These are phyloP conservation scores for Solenopsis fugax DNA, from an alignment of 1,140 invertebrate species.

Conservation along the genomic window DNA sequence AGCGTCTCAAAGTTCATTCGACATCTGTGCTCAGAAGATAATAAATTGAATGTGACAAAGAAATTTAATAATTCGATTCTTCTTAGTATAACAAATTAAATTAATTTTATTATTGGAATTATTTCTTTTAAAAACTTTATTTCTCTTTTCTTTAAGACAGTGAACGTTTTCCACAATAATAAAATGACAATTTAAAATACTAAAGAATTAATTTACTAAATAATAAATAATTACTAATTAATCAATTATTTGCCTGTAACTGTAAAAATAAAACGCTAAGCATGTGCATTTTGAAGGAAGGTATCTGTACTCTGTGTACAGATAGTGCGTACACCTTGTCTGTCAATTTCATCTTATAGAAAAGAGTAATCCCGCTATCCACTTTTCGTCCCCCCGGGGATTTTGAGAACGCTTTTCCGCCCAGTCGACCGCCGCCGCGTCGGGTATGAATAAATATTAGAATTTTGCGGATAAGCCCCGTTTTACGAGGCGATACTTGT, in stretches of 20 bases:
- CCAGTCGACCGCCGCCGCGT: constrained; percentile 76
- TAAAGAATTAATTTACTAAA: constrained; percentile 11
- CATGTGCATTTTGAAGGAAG: constrained; percentile 14
- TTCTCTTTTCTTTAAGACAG: background rate
- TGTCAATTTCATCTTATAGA: constrained; percentile 77
- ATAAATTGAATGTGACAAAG: background rate
- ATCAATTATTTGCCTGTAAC: constrained; percentile 7
- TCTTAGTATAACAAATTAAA: background rate
- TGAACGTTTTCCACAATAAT: background rate
- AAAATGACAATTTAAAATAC: background rate
- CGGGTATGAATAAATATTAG: constrained; percentile 86
- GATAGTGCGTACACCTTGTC: constrained; percentile 14
- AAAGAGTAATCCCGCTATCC: constrained; percentile 83
- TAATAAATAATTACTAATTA: background rate
- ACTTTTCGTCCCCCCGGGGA: constrained; percentile 83
- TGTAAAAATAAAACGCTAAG: background rate
- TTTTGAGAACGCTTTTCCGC: constrained; percentile 84
- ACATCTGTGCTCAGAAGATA: background rate
- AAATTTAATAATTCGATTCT: background rate
- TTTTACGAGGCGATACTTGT: constrained; percentile 86
- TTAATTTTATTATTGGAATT: background rate
- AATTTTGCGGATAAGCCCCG: constrained; percentile 85
- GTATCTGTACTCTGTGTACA: background rate
- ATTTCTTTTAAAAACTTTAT: background rate
- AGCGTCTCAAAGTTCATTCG: constrained; percentile 2